Percentiles rank a stretch among this genome's conserved stretches.
Conservation (phyloP, 1,140 invertebrate genomes). For the Drosophila ficusphila region DNA sequence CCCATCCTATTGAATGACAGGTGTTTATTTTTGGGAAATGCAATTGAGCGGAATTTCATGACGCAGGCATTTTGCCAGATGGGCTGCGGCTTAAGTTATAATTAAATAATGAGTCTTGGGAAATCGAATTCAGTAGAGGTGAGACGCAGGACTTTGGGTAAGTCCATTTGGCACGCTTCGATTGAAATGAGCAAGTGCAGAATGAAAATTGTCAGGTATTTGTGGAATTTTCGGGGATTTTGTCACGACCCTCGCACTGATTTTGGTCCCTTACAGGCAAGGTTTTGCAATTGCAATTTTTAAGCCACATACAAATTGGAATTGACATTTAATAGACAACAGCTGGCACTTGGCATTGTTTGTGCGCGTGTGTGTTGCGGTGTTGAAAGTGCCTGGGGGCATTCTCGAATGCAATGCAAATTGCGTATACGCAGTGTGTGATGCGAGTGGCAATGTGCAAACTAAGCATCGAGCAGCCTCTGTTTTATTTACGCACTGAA, state of each 20-base stretch:
- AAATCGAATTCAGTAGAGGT: neutral
- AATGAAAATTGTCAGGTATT: slow-evolving; percentile 3
- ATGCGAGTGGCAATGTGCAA: slow-evolving; percentile 17
- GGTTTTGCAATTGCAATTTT: slow-evolving; percentile 48
- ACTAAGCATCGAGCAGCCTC: slow-evolving; percentile 28
- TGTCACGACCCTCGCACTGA: no score
- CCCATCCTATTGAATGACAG: slow-evolving; percentile 26
- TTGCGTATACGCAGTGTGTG: slow-evolving; percentile 68
- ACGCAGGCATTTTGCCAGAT: slow-evolving; percentile 49
- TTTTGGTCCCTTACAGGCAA: slow-evolving; percentile 9
- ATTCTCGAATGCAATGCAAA: slow-evolving; percentile 53
- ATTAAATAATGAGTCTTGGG: slow-evolving; percentile 49
- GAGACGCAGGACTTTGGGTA: neutral
- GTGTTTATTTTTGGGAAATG: slow-evolving; percentile 61
- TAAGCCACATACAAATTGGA: slow-evolving; percentile 52
- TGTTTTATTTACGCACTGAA: slow-evolving; percentile 70
- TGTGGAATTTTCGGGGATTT: neutral
- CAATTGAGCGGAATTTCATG: slow-evolving; percentile 49
- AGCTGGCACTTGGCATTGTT: slow-evolving; percentile 32
- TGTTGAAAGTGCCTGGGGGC: slow-evolving; percentile 50
- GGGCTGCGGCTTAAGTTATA: slow-evolving; percentile 42
- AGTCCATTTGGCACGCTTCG: neutral
- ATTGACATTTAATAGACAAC: slow-evolving; percentile 63
- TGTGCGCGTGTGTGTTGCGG: neutral
- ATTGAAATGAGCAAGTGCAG: neutral